Conservation (phyloP, 2,113 vertebrate species). For the Pseudopipra pipra region DNA sequence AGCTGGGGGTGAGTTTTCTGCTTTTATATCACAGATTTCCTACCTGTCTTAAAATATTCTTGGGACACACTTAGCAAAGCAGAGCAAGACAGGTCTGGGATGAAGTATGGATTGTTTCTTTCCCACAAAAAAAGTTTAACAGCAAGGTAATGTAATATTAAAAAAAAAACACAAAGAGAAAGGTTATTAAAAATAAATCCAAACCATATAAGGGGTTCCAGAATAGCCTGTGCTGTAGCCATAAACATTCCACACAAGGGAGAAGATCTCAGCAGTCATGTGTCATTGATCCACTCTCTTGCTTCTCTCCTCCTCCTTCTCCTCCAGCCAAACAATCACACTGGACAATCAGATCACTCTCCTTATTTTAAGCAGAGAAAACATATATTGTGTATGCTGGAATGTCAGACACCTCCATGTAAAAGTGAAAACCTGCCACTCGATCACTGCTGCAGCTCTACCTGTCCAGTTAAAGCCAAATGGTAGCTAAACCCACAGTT, state of each 20-base stretch:
- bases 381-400: background rate
- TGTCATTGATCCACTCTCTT: background rate
- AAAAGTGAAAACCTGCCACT: background rate
- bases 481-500: background rate
- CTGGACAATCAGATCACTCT: background rate
- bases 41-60: background rate
- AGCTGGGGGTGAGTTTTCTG: background rate
- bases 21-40: background rate
- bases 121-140: background rate
- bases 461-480: background rate
- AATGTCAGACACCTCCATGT: background rate
- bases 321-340: background rate
- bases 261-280: background rate
- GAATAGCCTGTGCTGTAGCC: constrained; percentile 5
- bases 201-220: background rate
- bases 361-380: background rate
- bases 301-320: background rate
- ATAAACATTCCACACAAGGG: constrained; percentile 25
- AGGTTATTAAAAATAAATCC: constrained; percentile 51
- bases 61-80: background rate
- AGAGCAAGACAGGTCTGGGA: background rate
- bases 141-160: background rate
- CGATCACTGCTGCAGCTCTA: background rate
- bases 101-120: background rate
- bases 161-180: background rate